Base-by-base conservation (phyloP, 2,113 vertebrate species). In the Dolichallabes microphthalmus region DNA sequence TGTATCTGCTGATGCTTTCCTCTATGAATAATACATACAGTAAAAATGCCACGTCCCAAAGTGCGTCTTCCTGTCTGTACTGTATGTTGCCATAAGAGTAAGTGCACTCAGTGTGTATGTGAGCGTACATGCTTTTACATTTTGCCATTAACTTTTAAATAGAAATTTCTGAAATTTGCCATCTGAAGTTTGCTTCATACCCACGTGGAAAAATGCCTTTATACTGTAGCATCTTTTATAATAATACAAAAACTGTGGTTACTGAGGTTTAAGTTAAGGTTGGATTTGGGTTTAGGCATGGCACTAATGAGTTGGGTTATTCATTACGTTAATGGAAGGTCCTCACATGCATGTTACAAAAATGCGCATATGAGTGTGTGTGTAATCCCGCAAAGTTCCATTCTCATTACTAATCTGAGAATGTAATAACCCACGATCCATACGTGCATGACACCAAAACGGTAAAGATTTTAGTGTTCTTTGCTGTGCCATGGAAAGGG, bases 341-440 rank as follows among this genome's bases (percentile, higher is more conserved):
- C 60, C 60, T 61, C 11, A 27, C 3, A 63, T n/a, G 61, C 25
- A 13, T n/a, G 22, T 20, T 61, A 61, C n/a, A 20, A 61, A n/a
- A 20, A 61, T 10, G 25, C 9, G 14, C 4, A 17, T 20, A 32
- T 71, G 32, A 20, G 35, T 45, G 14, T 45, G 35, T 71, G 68
- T 71, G 35, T 71, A 39, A 71, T 71, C 32, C 68, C 22, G 9
- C 32, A 39, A 39, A 39, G 11, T 3, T 0, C 14, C 17, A 39
- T 39, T 73, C 10, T 2, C 35, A 25, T 73, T 25, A 22, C 32
- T 73, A 25, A 89, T 89, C 86, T 82, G 82, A 8, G 86, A 27
- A 83, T 81, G 85, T 90, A 93, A 90, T 89, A 89, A 86, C 86
- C 86, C 86, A 20, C 71, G 85, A 80, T 84, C 90, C 91, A 86